Conservation (phyloP, 2,797 vertebrate species). For the Antennarius maculatus region DNA sequence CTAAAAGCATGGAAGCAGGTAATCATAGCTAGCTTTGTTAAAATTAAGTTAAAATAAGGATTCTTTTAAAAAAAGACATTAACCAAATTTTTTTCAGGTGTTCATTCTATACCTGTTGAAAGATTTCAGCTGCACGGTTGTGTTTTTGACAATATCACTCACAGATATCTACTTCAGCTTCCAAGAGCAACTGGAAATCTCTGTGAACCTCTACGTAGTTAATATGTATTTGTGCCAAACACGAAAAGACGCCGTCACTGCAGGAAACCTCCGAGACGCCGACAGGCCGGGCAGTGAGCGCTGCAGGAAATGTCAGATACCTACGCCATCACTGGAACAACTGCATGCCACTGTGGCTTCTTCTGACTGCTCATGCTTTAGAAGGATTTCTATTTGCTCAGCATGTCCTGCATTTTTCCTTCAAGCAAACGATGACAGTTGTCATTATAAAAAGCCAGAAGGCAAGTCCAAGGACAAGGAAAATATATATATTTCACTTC, state of each 20-base stretch:
- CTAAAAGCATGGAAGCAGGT: background rate
- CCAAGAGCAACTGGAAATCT: background rate
- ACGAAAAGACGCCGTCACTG: conserved; percentile 33
- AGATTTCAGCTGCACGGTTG: background rate
- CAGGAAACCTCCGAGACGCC: conserved; percentile 28
- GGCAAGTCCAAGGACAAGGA: conserved; percentile 17
- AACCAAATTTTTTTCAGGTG: too few species aligned
- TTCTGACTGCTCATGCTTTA: background rate
- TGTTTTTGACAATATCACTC: background rate
- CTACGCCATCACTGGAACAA: background rate
- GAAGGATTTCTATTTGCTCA: conserved; percentile 8
- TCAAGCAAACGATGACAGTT: conserved; percentile 6
- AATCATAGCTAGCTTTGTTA: background rate
- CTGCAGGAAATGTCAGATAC: conserved; percentile 8
- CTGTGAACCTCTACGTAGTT: conserved; percentile 24
- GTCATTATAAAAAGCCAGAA: background rate
- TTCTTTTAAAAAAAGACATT: too few species aligned
- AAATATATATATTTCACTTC: conserved; percentile 19
- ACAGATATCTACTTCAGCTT: too few species aligned
- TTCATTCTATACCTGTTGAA: too few species aligned
- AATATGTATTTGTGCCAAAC: conserved; percentile 10
- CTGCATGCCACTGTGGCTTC: background rate
- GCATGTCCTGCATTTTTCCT: conserved; percentile 16
- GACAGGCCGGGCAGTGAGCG: conserved; percentile 15
- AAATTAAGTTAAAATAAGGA: too few species aligned